A percentile compares a stretch with the other conserved stretches of the same genome.
phyloP scores from a whole-genome alignment of 2,113 vertebrate species.

The Etheostoma spectabile region DNA sequence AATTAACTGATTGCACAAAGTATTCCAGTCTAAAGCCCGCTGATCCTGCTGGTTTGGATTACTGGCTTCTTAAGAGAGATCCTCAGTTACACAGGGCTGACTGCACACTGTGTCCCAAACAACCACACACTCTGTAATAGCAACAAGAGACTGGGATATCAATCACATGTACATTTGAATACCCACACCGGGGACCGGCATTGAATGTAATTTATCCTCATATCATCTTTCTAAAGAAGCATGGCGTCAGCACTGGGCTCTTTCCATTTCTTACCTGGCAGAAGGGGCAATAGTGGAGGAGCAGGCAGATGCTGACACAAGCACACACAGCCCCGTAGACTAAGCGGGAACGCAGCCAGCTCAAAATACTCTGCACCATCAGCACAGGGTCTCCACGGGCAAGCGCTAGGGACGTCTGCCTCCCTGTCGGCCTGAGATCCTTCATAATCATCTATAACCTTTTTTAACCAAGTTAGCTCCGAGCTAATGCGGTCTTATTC shows the following conservation, averaged over 20 bases:
- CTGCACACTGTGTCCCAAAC: not conserved
- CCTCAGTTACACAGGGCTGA: not conserved
- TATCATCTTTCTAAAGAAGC: not conserved
- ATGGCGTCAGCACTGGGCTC: not conserved
- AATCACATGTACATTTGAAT: slow-evolving; percentile 19
- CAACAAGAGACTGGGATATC: not conserved
- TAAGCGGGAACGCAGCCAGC: slow-evolving; percentile 53
- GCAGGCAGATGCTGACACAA: slow-evolving; percentile 50
- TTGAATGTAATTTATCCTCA: slow-evolving; percentile 2
- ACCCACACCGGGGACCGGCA: not conserved
- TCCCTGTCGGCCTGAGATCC: slow-evolving; percentile 4
- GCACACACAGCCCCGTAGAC: slow-evolving; percentile 42
- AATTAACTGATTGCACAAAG: not conserved
- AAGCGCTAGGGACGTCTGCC: not conserved
- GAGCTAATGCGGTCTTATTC: not conserved
- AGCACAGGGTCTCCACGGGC: slow-evolving; percentile 19
- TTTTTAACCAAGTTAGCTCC: not conserved
- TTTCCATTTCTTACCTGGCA: slow-evolving; percentile 63
- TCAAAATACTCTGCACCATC: slow-evolving; percentile 46
- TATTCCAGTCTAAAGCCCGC: not conserved
- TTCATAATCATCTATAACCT: slow-evolving; percentile 17
- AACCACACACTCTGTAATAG: not conserved
- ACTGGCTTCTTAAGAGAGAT: slow-evolving; percentile 33
- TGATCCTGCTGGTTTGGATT: slow-evolving; percentile 21
- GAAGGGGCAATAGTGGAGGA: slow-evolving; percentile 54